Base-by-base conservation (phyloP, 2,113 vertebrate genomes). In the Myotis brandtii region DNA sequence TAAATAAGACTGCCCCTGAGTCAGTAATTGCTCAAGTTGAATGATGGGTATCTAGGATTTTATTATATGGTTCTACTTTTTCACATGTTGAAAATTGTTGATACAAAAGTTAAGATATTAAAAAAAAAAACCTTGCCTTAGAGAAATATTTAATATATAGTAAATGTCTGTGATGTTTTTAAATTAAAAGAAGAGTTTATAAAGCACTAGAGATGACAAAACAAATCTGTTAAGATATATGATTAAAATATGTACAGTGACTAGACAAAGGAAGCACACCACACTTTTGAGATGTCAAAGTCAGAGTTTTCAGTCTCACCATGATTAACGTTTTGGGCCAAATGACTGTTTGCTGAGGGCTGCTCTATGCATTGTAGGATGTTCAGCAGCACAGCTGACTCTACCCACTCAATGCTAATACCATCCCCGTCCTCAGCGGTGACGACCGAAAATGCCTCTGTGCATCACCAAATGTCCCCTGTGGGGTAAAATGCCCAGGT, bases 81-180 rank as follows among this genome's bases (percentile, higher is more conserved):
- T 70, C 76, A 66, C 27, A 85, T 37, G 48, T 77, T 64, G 17
- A 86, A 62, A 75, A 30, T 86, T 27, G 81, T 34, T 37, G 84
- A 76, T 50, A 25, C 82, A 73, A 50, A 93, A 85, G 25, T 48
- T 79, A 80, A 86, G 66, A 77, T 56, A 69, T 10, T 1, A 62
- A 62, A n/a, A 5, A 64, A 64, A 73, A 81, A 77, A 84, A 30
- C 5, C 5, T 83, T 93, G 40, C 25, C 50, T 94, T 69, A 52
- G 16, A 87, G 5, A 11, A 93, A 64, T 76, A 91, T 30, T 43
- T 91, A 72, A 77, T 34, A 86, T 4, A 79, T 20, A 25, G 54
- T 69, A 89, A 75, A 59, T 76, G 69, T 30, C 46, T 48, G 3
- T 40, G 27, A 56, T 10, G 48, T 37, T 89, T 93, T 91, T 59